Base-by-base conservation (phyloP, 2,113 vertebrate genomes). In the Elgaria multicarinata region DNA sequence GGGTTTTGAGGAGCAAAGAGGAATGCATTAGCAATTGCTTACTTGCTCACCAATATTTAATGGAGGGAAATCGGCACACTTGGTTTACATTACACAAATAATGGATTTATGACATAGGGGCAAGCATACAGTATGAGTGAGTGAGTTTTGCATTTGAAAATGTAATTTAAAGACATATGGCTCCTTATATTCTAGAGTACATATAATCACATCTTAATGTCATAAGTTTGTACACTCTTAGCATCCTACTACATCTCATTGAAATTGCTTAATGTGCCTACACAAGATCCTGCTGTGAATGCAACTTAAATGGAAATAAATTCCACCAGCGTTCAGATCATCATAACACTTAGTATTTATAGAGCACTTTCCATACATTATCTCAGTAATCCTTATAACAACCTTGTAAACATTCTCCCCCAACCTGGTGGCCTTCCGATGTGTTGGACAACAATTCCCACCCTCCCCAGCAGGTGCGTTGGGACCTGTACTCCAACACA, bases 81-180 rank as follows among this genome's bases (percentile, higher is more conserved):
- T 83, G 82, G 39, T 67, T 83, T 83, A 33, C 64, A 83, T 83
- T 83, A 83, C 26, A 44, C 42, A 42, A 83, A 79, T 33, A 39
- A 87, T 67, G 76, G 6, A 67, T 79, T 53, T 67, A 87, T 20
- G 14, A n/a, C 58, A 87, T 64, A 42, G 85, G 58, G n/a, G 42
- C 46, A 87, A 87, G 74, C 64, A 87, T n/a, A 67, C 24, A 87
- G 20, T 26, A n/a, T 36, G 76, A 87, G 69, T 12, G 58, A 87
- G 10, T 14, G 44, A 8, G 26, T 33, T 78, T 3, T 26, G 76
- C 13, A 9, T 39, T 36, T 79, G 62, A 62, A 87, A 1, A 5
- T 67, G 42, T 78, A 72, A 71, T 81, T 72, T 81, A 50, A 66
- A 36, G 36, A 22, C 50, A 50, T 26, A 31, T 10, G 33, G 31